These are phyloP conservation scores for Geophilus truncorum DNA, from an alignment of 2,888 invertebrate genomes.

Conservation along the genomic window DNA sequence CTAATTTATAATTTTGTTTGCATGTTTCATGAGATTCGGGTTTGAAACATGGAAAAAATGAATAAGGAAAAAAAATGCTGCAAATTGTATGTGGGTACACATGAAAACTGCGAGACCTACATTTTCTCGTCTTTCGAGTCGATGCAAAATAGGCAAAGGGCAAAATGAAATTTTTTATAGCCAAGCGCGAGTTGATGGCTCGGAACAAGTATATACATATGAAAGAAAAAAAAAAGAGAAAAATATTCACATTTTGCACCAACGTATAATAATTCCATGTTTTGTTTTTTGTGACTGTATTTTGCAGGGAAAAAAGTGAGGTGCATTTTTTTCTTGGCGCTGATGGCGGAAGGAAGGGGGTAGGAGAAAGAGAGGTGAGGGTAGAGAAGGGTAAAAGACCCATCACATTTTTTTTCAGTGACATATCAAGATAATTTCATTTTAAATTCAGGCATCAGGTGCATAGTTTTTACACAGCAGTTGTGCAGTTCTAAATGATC, in stretches of 20 bases:
- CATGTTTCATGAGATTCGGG: not conserved
- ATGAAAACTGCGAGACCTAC: not conserved
- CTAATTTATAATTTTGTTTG: not conserved
- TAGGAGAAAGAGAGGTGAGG: not conserved
- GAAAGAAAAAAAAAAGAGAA: not conserved
- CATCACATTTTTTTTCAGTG: not conserved
- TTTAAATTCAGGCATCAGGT: not conserved
- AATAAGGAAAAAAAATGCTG: not conserved
- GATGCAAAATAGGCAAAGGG: not conserved
- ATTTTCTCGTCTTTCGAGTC: not conserved
- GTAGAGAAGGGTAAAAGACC: not conserved
- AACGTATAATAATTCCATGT: not conserved
- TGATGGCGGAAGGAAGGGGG: too few relatives aligned
- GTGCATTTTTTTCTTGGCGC: too few relatives aligned
- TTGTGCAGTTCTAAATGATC: too few relatives aligned
- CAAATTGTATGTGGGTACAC: not conserved
- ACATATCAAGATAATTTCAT: not conserved
- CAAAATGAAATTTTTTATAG: not conserved
- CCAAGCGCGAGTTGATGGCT: not conserved
- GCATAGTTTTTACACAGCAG: not conserved
- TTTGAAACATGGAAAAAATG: not conserved
- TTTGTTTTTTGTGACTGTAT: too few relatives aligned
- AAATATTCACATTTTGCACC: not conserved
- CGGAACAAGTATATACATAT: not conserved
- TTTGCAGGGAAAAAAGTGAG: too few relatives aligned